Evolutionary conservation across 2,113 vertebrate species (phyloP), one percentile per base, ranked within the genome.

Genomic region (Megaptera novaeangliae): DNA sequence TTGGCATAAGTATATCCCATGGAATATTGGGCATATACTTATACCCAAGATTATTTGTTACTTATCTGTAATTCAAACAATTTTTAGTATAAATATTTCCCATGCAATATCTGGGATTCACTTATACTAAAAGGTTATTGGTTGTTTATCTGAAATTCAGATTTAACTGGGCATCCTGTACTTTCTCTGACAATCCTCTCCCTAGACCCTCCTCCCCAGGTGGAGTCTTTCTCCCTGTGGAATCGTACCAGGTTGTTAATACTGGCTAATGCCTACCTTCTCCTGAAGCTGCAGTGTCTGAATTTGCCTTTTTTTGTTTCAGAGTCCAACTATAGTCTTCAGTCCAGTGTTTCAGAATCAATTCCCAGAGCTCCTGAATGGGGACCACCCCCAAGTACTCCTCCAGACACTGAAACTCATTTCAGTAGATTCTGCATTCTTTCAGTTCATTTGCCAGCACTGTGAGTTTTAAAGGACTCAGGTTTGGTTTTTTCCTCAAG

Each of bases 251-350:
- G 34, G 31, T 49, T 63, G 55, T 66, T 55, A 15, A 21, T 20
- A n/a, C 36, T 27, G 18, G n/a, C 59, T 64, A 34, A 74, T 21
- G 2, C 91, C 49, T 83, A 97, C 94, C 84, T 81, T 94, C 61
- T 95, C 18, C 75, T 12, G 59, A 61, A 87, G 80, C 0, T 46
- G 64, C 46, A 18, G 55, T n/a, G 34, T 57, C 55, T 36, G 52
- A 75, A 74, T 66, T 74, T 92, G 64, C 34, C 81, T 66, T 6
- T 95, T 91, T 71, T 66, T 27, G 9, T 64, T 49, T 95, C 46
- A 5, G 59, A 97, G 96, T 94, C 97, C 81, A 97, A 71, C 93
- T 96, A 31, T 97, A 98, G 95, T 93, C 97, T 94, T 98, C 98
- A 52, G 96, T 72, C 96, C 97, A 98, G 75, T 61, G 34, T 57